phyloP scores from a whole-genome alignment of 92 coral and sea anemone species.

The Phenganax marumi region DNA sequence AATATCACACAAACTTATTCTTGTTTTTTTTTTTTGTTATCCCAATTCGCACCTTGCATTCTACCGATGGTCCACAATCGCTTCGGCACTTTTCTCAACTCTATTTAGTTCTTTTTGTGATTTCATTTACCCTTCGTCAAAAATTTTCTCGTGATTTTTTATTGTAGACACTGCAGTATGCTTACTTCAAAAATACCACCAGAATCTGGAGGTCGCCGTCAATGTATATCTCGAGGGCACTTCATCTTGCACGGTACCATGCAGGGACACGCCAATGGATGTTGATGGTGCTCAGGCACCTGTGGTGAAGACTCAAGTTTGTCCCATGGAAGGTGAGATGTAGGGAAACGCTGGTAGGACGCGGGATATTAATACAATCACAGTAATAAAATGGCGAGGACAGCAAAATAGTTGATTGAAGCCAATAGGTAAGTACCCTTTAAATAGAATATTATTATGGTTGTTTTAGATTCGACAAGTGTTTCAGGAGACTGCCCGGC shows the following conservation, averaged over 20 bases:
- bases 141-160: background rate
- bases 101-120: background rate
- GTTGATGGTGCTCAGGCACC: constrained; percentile 6
- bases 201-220: constrained; percentile 80
- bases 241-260: constrained; percentile 1
- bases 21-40: no score
- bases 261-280: constrained; percentile 17
- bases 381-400: no score
- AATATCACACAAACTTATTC: no score
- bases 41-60: no score
- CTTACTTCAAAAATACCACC: constrained; percentile 68
- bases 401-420: background rate
- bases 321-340: constrained; percentile 3
- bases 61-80: no score
- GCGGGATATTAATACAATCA: background rate
- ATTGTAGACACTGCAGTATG: constrained; percentile 67
- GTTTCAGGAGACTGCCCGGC: constrained; percentile 24
- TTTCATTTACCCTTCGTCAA: background rate
- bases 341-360: background rate
- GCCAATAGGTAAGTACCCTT: background rate
- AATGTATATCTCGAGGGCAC: constrained; percentile 65
- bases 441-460: background rate
- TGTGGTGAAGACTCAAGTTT: background rate
- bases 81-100: no score
- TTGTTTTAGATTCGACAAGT: background rate